Conservation (phyloP, 1,140 invertebrate genomes). For the Coelopa frigida region DNA sequence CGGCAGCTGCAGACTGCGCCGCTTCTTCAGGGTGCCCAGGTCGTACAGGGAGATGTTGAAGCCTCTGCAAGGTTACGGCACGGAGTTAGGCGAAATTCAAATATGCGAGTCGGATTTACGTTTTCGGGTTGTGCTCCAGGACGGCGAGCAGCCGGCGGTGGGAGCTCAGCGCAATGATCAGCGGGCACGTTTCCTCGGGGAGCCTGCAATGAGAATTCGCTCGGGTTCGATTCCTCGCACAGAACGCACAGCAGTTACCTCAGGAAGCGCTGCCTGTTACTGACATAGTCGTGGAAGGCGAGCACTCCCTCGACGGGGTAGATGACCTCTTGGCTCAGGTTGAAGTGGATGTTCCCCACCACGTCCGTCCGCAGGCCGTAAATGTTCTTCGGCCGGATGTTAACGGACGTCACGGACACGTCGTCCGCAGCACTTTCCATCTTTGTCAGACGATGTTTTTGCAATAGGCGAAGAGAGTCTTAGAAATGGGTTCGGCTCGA, state of each 20-base stretch:
- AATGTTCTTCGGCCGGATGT: conserved; percentile 49
- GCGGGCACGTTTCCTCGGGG: conserved; percentile 29
- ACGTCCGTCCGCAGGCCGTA: conserved; percentile 55
- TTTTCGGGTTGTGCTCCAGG: conserved; percentile 25
- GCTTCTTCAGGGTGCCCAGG: conserved; percentile 50
- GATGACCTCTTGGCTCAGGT: conserved; percentile 54
- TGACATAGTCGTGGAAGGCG: conserved; percentile 51
- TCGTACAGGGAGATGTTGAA: conserved; percentile 50
- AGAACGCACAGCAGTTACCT: conserved; percentile 50
- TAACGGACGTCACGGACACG: conserved; percentile 19
- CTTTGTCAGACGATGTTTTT: background rate
- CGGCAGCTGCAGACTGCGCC: conserved; percentile 51
- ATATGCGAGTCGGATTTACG: conserved; percentile 16
- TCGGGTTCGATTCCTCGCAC: background rate
- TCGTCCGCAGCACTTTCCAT: conserved; percentile 25
- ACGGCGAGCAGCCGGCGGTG: conserved; percentile 38
- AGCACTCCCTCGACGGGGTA: conserved; percentile 58
- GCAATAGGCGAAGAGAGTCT: no score
- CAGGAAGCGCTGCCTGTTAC: conserved; percentile 48
- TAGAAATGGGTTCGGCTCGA: no score
- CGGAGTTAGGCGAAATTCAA: background rate
- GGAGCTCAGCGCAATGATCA: conserved; percentile 33
- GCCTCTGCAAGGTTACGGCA: conserved; percentile 15
- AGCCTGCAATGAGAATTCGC: conserved; percentile 14
- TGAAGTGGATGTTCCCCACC: conserved; percentile 53